These are phyloP conservation scores for Polypterus senegalus DNA, from an alignment of 2,113 vertebrate species.

Conservation along the genomic window DNA sequence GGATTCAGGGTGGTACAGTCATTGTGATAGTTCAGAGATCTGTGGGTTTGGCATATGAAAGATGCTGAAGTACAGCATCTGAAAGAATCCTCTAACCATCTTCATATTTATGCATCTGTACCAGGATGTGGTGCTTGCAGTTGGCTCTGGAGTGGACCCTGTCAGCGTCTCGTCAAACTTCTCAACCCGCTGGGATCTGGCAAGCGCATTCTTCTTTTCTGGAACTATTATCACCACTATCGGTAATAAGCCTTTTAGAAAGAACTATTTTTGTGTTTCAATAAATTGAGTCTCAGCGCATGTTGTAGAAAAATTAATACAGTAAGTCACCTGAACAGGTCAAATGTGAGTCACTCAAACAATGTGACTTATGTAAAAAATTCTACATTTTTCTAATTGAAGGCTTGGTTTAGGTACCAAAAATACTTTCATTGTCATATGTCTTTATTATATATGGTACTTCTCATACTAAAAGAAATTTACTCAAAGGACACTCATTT, in stretches of 20 bases:
- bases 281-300: background rate
- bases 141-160: constrained; percentile 60
- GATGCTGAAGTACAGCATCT: no score
- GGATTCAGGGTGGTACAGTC: background rate
- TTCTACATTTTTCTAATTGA: no score
- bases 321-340: no score
- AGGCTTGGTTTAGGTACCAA: no score
- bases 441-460: no score
- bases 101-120: background rate
- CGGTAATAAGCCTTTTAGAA: constrained; percentile 32
- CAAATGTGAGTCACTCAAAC: no score
- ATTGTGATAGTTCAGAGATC: background rate
- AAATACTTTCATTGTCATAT: no score
- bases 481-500: no score
- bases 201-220: constrained; percentile 77
- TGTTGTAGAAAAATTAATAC: no score
- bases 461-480: no score
- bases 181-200: constrained; percentile 63
- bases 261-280: background rate
- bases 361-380: no score
- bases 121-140: constrained; percentile 55
- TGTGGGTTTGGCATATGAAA: background rate
- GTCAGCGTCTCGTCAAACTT: constrained; percentile 37
- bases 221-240: constrained; percentile 86
- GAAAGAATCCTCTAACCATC: background rate